Base-by-base conservation (phyloP, 2,113 vertebrate species). In the Seriola quinqueradiata region DNA sequence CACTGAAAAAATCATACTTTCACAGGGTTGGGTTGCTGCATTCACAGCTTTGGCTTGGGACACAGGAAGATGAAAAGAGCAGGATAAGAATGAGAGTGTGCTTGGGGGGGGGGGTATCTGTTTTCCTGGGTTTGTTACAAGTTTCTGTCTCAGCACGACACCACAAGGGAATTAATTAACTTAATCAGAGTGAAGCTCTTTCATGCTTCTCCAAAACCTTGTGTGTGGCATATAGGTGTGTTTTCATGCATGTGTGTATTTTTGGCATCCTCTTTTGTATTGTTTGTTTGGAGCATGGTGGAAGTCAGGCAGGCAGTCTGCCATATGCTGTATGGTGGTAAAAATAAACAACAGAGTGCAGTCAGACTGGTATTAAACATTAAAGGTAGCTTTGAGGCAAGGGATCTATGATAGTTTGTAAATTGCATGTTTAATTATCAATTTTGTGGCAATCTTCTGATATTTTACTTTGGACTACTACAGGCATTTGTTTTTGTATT, bases 151-250 rank as follows among this genome's bases (percentile, higher is more conserved):
- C 40, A 3, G 36, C 3, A 0, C 25, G 10, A 63, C 34, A 11
- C 38, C 82, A 44, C 73, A 0, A 25, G 58, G 76, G 86, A 81
- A 78, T 88, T 81, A 44, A 90, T 88, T 81, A 86, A 79, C 64
- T 34, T 80, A 70, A 85, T 82, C 73, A 60, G 7, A 76, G 40
- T 21, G 54, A 63, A 65, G 16, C 40, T 58, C 81, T 86, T 86
- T 86, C 59, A 82, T 55, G 44, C 58, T 57, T 21, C 46, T 82
- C 82, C 84, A 81, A 70, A 82, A 77, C 4, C 74, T 28, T 58
- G 75, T 10, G 28, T 79, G 34, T 59, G 32, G 38, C 14, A 3
- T 48, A n/a, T n/a, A 55, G 76, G 40, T 81, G 79, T 17, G 58
- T 21, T 32, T 67, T 5, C 42, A 38, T 32, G 38, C 1, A 0